Evolutionary conservation across 1,140 invertebrate species (phyloP), one percentile per base, ranked within the genome.

Genomic region (Metopolophium dirhodum): DNA sequence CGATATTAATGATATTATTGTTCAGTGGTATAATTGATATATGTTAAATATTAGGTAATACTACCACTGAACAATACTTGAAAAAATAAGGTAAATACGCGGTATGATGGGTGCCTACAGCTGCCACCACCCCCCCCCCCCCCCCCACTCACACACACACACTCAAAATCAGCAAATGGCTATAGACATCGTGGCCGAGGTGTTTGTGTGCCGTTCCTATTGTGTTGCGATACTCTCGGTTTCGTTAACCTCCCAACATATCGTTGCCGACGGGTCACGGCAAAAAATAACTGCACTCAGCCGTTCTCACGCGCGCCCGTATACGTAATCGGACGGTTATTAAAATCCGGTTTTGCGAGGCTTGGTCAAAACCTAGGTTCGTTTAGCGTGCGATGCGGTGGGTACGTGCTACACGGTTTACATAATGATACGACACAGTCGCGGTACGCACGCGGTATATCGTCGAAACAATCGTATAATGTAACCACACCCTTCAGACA

Each of bases 331-430:
- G 30, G 30, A 35, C 47, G 45, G 86, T 51, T 88, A 51, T 88
- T 88, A 30, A 88, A 88, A 88, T 88, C 86, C 86, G 86, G 86
- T 88, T 88, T 88, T 8, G 86, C 86, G 45, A 30, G 2, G 47
- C 49, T 88, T 35, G 47, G 47, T 47, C 47, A 88, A 35, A 88
- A 88, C 47, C n/a, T 35, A n/a, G 47, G 85, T 88, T 51, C 3
- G 22, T 35, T 83, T 83, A 22, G 77, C 45, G 26, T 47, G 23
- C 41, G 23, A 47, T 45, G 45, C 26, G 26, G 86, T 87, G 30
- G 86, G 47, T 88, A 88, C 86, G 85, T 86, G 85, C 85, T 86
- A 86, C 41, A 47, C 85, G 41, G 37, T 85, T 85, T 85, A 85
- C 41, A 85, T 85, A 85, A 77, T 41, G 35, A 83, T 83, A 83